Percentiles rank a stretch among this genome's conserved stretches.
Conservation (phyloP, 2,888 invertebrate species). For the Biston betularia region DNA sequence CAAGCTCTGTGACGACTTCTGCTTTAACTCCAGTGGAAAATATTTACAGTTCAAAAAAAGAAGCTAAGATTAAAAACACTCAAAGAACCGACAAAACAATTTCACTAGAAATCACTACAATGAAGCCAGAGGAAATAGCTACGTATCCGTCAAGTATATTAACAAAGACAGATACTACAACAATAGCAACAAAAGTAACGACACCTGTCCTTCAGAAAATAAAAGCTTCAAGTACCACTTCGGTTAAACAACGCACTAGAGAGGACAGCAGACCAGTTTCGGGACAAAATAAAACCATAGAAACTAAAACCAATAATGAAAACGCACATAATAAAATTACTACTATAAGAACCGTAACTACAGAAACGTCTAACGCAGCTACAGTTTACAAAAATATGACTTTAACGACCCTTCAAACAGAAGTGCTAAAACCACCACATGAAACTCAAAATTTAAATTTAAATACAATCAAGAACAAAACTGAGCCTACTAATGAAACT, state of each 20-base stretch:
- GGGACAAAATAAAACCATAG: neutral
- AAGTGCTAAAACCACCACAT: conserved; percentile 36
- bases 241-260: neutral
- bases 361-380: neutral
- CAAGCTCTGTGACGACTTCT: conserved; percentile 14
- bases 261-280: neutral
- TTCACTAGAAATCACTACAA: conserved; percentile 13
- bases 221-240: conserved; percentile 26
- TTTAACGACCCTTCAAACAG: conserved; percentile 40
- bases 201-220: conserved; percentile 31
- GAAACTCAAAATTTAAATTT: conserved; percentile 30
- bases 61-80: conserved; percentile 1
- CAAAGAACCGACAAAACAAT: conserved; percentile 3
- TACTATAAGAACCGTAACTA: neutral
- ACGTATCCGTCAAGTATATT: conserved; percentile 8
- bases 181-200: conserved; percentile 21
- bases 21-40: conserved; percentile 10
- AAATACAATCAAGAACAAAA: conserved; percentile 54
- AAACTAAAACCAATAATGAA: neutral
- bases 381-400: conserved; percentile 31
- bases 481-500: conserved; percentile 51
- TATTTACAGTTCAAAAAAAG: conserved; percentile 13
- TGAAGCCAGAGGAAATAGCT: conserved; percentile 8
- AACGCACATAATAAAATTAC: neutral
- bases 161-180: conserved; percentile 9